A percentile compares a stretch with the other conserved stretches of the same genome.
Evolutionary conservation across 2,113 vertebrate species (phyloP).

Genomic region (Hydropotes inermis): DNA sequence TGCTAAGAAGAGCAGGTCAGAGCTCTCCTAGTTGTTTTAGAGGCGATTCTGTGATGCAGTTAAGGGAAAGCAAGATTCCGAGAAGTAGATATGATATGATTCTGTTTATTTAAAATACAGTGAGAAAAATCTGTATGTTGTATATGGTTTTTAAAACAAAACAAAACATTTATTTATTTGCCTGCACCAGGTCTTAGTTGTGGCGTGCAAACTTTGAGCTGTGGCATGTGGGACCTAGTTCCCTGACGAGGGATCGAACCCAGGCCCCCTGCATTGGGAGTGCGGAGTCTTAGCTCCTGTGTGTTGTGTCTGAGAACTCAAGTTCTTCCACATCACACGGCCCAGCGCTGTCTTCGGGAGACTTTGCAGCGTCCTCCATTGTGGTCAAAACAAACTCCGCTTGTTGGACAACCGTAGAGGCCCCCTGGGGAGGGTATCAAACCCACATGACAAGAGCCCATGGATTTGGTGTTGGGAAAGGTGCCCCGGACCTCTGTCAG

Average conservation of each 20-base stretch:
- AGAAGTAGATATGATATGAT: not conserved
- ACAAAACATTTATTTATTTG: not conserved
- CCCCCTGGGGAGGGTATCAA: fast-evolving
- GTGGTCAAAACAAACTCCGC: not conserved
- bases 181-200: not conserved
- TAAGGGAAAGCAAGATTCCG: not conserved
- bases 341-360: not conserved
- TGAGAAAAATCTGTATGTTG: not conserved
- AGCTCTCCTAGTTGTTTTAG: not conserved
- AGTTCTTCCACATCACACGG: fast-evolving
- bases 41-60: not conserved
- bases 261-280: not conserved
- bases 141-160: not conserved
- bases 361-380: not conserved
- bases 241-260: not conserved
- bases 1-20: not conserved
- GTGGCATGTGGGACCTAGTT: not conserved
- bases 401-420: fast-evolving
- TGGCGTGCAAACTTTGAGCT: not conserved
- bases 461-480: not conserved
- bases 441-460: not conserved
- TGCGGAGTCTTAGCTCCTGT: not conserved
- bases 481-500: not conserved
- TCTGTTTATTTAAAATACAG: not conserved
- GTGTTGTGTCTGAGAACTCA: not conserved